Evolutionary conservation across 2,888 invertebrate genomes (phyloP), one percentile per base, ranked within the genome.

Genomic region (Chaetogeoica ovagalla): DNA sequence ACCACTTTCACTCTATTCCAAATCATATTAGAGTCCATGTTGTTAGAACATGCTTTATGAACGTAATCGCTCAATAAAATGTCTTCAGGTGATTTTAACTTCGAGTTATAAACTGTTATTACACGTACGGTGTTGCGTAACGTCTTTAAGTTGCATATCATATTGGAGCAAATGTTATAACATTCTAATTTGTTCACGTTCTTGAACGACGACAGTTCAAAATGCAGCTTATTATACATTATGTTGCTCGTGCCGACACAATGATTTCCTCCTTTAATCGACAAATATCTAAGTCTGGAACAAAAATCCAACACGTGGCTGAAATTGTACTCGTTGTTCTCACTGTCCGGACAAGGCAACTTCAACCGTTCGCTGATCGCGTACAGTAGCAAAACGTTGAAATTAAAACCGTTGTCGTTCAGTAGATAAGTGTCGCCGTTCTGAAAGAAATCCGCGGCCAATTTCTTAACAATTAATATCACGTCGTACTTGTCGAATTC

Each of bases 401-500:
- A 91, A 82, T 89, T 90, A 85, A 92, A 91, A 84, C 89, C 87
- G 84, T 89, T 89, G 81, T 89, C 88, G 86, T 90, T 89, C 84
- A 90, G 88, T 82, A 94, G 86, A 77, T 93, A 84, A 59, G 88
- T 87, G 85, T 94, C 93, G 17, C 93, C 94, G 86, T 92, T 92
- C 82, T 90, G 89, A 86, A 91, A 94, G 84, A 95, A 90, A 83
- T 91, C 90, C 83, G 92, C 89, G 0, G 97, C 94, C 86, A 97
- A 88, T 85, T 91, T 91, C 87, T 95, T 94, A 21, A 95, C 88
- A 83, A 97, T 87, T 85, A 94, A 96, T 85, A 92, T 92, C 84
- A 96, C 93, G 86, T 97, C 97, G 87, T 96, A 97, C 84, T 92
- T 88, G 85, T 95, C 93, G 84, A 98, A 93, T 85, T 96, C 91